phyloP scores from a whole-genome alignment of 2,797 vertebrate genomes.

The Erithacus rubecula region DNA sequence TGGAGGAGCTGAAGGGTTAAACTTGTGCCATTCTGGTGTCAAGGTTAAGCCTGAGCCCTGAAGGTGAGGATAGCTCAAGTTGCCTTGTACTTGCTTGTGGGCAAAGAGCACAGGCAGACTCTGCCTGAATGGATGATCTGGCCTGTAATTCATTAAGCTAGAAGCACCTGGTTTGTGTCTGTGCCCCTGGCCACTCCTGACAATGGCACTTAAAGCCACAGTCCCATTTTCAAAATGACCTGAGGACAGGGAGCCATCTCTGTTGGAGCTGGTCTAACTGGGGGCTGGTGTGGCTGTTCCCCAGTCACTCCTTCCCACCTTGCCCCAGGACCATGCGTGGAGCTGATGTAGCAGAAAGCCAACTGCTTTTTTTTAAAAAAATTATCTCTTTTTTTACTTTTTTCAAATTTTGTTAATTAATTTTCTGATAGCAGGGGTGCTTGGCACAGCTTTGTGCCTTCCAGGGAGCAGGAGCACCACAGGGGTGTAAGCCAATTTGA shows the following conservation, averaged over 20 bases:
- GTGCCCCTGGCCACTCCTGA: background rate
- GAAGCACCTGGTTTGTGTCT: conserved; percentile 36
- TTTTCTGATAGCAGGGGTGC: background rate
- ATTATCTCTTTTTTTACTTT: too few relatives aligned
- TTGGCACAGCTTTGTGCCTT: background rate
- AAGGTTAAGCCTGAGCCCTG: conserved; percentile 4
- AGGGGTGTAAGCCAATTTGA: background rate
- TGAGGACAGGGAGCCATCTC: background rate
- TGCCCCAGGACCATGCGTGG: background rate
- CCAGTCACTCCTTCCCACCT: background rate
- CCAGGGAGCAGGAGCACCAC: background rate
- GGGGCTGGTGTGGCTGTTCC: background rate
- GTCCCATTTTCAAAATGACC: background rate
- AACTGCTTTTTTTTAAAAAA: too few relatives aligned
- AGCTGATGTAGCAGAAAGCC: background rate
- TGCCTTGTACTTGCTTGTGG: background rate
- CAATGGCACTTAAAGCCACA: background rate
- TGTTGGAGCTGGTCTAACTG: background rate
- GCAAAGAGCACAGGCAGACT: background rate
- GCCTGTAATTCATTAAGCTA: background rate
- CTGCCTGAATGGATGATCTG: background rate
- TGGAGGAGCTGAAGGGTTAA: background rate
- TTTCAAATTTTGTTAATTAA: background rate
- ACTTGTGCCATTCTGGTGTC: fast-evolving
- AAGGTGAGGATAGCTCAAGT: background rate